Evolutionary conservation across 2,113 vertebrate species (phyloP), one percentile per base, ranked within the genome.

Genomic region (Danionella cerebrum): DNA sequence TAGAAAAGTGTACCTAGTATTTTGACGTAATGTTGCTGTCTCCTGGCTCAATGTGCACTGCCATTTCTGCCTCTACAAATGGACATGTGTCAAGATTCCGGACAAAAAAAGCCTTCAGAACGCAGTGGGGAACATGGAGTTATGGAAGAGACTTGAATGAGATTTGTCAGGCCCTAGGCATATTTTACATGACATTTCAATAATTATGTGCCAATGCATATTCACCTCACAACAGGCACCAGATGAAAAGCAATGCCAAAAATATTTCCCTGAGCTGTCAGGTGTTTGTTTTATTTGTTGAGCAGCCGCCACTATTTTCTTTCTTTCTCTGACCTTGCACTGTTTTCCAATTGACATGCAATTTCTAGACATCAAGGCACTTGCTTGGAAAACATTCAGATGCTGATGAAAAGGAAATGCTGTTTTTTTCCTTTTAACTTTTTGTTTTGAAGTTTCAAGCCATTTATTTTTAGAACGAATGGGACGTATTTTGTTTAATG

Each of bases 191-290:
- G 42, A 69, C 79, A 67, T 71, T 82, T 81, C 67, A 76, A 79
- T 85, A 82, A 85, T 77, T 25, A 36, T 41, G 18, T 77, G 75
- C 64, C 65, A 58, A 83, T 80, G 70, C 59, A 68, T 59, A 79
- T 80, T 80, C 78, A 76, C 62, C 51, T 70, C 57, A 63, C 69
- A 45, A 59, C 69, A 72, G 69, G 31, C 35, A 36, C 42, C 62
- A 48, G 19, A 38, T 50, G 66, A 68, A 74, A 77, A 68, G 67
- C 38, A 42, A 69, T 36, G 27, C 51, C 31, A 44, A 48, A 78
- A 84, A 83, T 74, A 72, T 84, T 78, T 78, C 57, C 51, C 50
- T 2, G 4, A 76, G 74, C 71, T 82, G 83, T 83, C 74, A 73
- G 24, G 10, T 73, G 69, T 70, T 74, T 77, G 64, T 78, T 80